Percentiles rank a stretch among this genome's conserved stretches.
Evolutionary conservation across 2,113 vertebrate genomes (phyloP).

Genomic region (Apteryx owenii): DNA sequence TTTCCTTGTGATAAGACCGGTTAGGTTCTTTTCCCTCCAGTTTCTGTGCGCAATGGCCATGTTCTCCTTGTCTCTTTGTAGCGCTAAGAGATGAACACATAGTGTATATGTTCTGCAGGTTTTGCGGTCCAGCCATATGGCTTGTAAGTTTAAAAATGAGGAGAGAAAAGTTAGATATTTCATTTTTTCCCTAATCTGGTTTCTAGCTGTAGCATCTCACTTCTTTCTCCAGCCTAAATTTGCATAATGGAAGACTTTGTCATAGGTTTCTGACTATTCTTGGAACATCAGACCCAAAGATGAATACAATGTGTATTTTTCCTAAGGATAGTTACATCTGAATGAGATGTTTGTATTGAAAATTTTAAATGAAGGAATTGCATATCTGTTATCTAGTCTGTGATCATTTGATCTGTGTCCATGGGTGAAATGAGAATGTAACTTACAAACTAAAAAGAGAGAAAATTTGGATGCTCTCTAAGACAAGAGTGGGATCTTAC

Average conservation of each 20-base stretch:
- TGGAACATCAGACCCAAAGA: background rate
- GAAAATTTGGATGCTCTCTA: background rate
- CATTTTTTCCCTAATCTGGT: background rate
- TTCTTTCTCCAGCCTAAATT: background rate
- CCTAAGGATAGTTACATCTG: background rate
- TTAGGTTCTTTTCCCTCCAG: rapidly evolving
- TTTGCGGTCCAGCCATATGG: background rate
- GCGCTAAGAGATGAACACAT: background rate
- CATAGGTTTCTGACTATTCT: background rate
- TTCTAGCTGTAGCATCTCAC: background rate
- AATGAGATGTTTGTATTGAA: background rate
- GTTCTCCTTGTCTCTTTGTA: background rate
- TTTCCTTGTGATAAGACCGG: background rate
- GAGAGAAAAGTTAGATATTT: background rate
- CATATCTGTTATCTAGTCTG: background rate
- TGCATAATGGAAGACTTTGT: background rate
- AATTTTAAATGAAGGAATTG: background rate
- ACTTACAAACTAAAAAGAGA: no score
- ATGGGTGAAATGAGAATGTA: background rate
- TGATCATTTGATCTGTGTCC: background rate
- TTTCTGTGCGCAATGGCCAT: background rate
- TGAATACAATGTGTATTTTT: background rate
- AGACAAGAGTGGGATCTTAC: background rate
- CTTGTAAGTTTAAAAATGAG: background rate
- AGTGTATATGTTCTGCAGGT: background rate